Base-by-base conservation (phyloP, 2,113 vertebrate genomes). In the Dissostichus mawsoni region DNA sequence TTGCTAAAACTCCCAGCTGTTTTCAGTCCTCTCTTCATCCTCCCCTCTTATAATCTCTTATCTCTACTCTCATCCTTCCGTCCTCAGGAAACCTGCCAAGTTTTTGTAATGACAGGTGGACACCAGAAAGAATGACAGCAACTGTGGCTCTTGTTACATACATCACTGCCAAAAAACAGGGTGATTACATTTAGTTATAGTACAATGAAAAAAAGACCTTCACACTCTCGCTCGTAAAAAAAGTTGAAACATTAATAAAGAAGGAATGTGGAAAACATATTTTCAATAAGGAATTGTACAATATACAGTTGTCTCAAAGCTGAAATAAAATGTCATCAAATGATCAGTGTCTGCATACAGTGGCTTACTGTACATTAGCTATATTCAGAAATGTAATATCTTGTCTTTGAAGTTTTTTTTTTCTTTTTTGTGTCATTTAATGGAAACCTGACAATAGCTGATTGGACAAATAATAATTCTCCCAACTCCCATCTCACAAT, bases 1-100 rank as follows among this genome's bases (percentile, higher is more conserved):
- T 84, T 41, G 82, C 69, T 73, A 71, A 58, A 44, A 61, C 29
- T 20, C 53, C 17, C 68, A 65, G 58, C 29, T 53, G 44, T 33
- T 57, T 75, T 78, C 68, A 58, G 12, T 41, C 7, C 12, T 41
- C 36, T 41, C 44, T 1, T 16, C 10, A n/a, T 57, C 51, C 51
- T 47, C 12, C 33, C 11, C 5, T 75, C 50, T 82, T 51, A 67
- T 52, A 57, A 0, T 59, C 58, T 20, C 44, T 6, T 47, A 55
- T 41, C 41, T n/a, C 14, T 41, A 51, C 41, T 66, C 47, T 75
- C 10, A 65, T 59, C 33, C 16, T 70, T 66, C n/a, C 16, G 64
- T 44, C 23, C 12, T 17, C 20, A 59, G 64, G 33, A 76, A 65
- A 64, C 20, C 67, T 47, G 4, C 3, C 16, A 13, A 29, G 13